Conservation (phyloP, 1,140 invertebrate species). For the Meloidogyne chitwoodi region DNA sequence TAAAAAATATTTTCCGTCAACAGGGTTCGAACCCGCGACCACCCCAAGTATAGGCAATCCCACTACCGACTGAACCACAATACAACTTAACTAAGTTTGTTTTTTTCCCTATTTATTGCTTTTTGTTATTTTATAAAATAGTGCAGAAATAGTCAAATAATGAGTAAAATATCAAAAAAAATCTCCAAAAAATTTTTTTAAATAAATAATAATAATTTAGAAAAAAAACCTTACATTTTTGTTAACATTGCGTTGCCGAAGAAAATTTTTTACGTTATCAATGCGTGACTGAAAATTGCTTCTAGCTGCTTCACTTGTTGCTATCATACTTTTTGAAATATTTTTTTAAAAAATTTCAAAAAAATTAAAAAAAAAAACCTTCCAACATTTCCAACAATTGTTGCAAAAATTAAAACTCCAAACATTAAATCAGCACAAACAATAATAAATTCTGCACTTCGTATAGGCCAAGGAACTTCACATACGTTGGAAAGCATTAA, state of each 20-base stretch:
- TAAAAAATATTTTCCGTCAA: background rate
- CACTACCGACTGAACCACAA: no score
- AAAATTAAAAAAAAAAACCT: constrained; percentile 21
- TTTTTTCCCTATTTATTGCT: no score
- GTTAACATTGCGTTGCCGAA: constrained; percentile 69
- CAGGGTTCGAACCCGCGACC: no score
- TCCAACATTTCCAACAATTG: constrained; percentile 85
- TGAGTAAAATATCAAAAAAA: no score
- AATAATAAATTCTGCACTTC: constrained; percentile 79
- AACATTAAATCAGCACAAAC: constrained; percentile 82
- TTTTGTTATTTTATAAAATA: no score
- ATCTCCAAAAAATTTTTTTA: no score
- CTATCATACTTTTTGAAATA: constrained; percentile 75
- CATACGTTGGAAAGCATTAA: constrained; percentile 89
- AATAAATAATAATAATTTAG: no score
- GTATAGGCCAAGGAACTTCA: constrained; percentile 58
- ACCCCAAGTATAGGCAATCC: no score
- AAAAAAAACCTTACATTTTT: constrained; percentile 28
- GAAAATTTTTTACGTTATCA: constrained; percentile 92
- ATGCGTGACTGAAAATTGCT: constrained; percentile 90
- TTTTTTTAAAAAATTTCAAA: background rate
- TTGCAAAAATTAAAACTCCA: constrained; percentile 78
- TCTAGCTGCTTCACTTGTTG: constrained; percentile 86
- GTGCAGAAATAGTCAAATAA: no score
- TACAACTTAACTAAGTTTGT: no score